Base-by-base conservation (phyloP, 2,888 invertebrate genomes). In the Harmothoe impar region DNA sequence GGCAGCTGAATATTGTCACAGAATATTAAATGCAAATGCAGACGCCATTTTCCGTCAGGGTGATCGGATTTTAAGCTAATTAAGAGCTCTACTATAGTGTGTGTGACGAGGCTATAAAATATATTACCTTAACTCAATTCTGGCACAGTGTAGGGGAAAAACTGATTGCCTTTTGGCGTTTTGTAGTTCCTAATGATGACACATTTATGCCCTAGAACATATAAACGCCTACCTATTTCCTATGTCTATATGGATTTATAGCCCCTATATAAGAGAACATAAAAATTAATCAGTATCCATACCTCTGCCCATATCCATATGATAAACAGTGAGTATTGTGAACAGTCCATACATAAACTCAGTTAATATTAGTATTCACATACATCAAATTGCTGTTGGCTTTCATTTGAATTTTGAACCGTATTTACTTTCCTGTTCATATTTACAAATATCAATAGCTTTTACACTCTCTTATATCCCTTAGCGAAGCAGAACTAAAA, bases 11-110 rank as follows among this genome's bases (percentile, higher is more conserved):
- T 72, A 7, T 72, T 29, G 29, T 29, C 3, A 72, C 12, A n/a
- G 25, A 29, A 72, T 72, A 72, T 29, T 25, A 3, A 72, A 72
- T 72, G 25, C 29, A 72, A 72, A 29, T 72, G 29, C 29, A 29
- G 31, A 29, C 29, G 29, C 31, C 20, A 72, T n/a, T 72, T 29
- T 15, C 31, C 1, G 72, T 72, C 31, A 25, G 72, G 5, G 72
- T 29, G 0, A 62, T 72, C 72, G 31, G 72, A 25, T 72, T n/a
- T 25, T 72, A 72, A 72, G 25, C 72, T 72, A 72, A 72, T 72
- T 72, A 72, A 72, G 5, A 17, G 68, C n/a, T 12, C 15, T n/a
- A n/a, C 29, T 25, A 72, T 72, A 72, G 15, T 72, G 72, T 72
- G 25, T 72, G 31, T 29, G 25, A 72, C 17, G 72, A 72, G 29